These are phyloP conservation scores for Sminthurides bifidus DNA, from an alignment of 1,140 invertebrate genomes.

Conservation along the genomic window DNA sequence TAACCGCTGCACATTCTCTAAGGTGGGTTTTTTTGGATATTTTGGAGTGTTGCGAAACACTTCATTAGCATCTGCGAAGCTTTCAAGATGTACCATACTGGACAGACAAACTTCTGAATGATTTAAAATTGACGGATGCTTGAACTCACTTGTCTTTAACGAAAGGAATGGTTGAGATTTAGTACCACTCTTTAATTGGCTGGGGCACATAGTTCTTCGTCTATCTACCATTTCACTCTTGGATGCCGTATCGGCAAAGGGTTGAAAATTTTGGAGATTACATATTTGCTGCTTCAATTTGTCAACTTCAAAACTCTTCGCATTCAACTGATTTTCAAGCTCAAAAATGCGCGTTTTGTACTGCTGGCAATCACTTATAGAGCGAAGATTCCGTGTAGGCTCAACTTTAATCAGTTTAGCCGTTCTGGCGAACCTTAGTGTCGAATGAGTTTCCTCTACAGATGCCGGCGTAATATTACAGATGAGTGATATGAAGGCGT, in stretches of 20 bases:
- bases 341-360: conserved; percentile 22
- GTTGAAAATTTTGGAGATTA: neutral
- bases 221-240: neutral
- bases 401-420: conserved; percentile 40
- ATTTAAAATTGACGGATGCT: too few species aligned
- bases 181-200: too few species aligned
- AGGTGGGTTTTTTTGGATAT: too few species aligned
- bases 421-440: conserved; percentile 45
- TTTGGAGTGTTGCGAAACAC: too few species aligned
- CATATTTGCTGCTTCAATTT: neutral
- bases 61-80: too few species aligned
- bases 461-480: conserved; percentile 62
- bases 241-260: neutral
- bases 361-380: conserved; percentile 29
- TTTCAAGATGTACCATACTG: too few species aligned
- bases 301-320: conserved; percentile 3
- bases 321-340: conserved; percentile 6
- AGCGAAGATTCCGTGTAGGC: conserved; percentile 57
- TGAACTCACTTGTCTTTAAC: too few species aligned
- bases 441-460: conserved; percentile 58
- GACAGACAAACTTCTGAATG: too few species aligned
- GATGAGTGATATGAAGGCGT: conserved; percentile 76
- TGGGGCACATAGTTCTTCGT: conserved; percentile 8
- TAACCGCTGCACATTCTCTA: too few species aligned
- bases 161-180: too few species aligned